Evolutionary conservation across 2,888 invertebrate genomes (phyloP).

Genomic region (Cheilosia impressa): DNA sequence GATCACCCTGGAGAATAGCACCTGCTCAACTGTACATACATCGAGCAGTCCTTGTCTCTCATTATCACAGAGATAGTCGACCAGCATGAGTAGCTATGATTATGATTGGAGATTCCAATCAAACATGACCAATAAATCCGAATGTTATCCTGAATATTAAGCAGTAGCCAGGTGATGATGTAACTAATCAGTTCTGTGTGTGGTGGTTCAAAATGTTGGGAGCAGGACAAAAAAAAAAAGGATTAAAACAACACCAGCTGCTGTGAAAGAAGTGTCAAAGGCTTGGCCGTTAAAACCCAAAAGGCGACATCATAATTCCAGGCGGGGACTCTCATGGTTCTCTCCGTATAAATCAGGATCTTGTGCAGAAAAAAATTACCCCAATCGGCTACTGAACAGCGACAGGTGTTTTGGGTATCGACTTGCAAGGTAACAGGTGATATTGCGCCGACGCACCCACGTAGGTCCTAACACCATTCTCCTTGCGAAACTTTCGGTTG

Average conservation of each 20-base stretch:
- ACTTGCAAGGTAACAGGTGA: constrained; percentile 61
- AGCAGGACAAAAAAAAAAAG: constrained; percentile 37
- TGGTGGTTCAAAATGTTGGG: not conserved
- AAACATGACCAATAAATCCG: constrained; percentile 56
- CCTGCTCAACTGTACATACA: constrained; percentile 54
- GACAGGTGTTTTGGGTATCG: constrained; percentile 63
- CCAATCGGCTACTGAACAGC: constrained; percentile 17
- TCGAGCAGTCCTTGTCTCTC: constrained; percentile 27
- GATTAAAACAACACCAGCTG: constrained; percentile 44
- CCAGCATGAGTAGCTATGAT: constrained; percentile 69
- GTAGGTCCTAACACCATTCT: constrained; percentile 3
- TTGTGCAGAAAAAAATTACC: constrained; percentile 13
- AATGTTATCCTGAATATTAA: constrained; percentile 66
- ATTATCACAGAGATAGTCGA: constrained; percentile 33
- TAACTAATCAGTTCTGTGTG: constrained; percentile 53
- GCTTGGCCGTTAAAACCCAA: constrained; percentile 18
- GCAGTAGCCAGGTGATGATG: constrained; percentile 73
- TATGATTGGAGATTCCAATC: constrained; percentile 75
- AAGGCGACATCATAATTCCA: constrained; percentile 39
- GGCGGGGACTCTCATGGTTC: constrained; percentile 9
- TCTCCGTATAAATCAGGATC: constrained; percentile 38
- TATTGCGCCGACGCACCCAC: constrained; percentile 31
- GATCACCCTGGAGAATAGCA: constrained; percentile 47
- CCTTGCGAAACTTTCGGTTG: constrained; percentile 4
- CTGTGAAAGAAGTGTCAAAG: constrained; percentile 29